Conservation (phyloP, 2,797 vertebrate genomes). For the Aulostomus chinensis region DNA sequence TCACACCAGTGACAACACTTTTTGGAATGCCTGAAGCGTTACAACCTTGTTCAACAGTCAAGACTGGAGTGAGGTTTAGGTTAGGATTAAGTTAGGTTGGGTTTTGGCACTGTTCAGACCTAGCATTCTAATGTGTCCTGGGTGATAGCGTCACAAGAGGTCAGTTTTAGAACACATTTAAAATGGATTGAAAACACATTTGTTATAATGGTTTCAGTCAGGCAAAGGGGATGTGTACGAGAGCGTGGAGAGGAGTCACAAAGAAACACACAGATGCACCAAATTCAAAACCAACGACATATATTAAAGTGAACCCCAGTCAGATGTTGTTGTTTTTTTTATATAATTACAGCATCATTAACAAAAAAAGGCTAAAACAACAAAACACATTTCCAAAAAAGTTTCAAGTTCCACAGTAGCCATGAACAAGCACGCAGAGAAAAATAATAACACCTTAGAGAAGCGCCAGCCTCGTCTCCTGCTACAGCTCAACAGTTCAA, state of each 20-base stretch:
- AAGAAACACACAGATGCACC: constrained; percentile 58
- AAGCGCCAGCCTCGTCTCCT: constrained; percentile 60
- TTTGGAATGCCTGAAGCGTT: too few relatives aligned
- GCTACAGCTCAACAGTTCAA: constrained; percentile 51
- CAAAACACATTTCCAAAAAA: constrained; percentile 68
- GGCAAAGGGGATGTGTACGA: constrained; percentile 1
- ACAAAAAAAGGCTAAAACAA: constrained; percentile 67
- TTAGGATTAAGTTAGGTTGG: too few relatives aligned
- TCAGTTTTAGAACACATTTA: too few relatives aligned
- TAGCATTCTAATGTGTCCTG: too few relatives aligned
- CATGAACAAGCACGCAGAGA: constrained; percentile 58
- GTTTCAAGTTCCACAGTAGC: constrained; percentile 74
- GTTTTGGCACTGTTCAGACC: too few relatives aligned
- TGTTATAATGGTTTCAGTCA: too few relatives aligned
- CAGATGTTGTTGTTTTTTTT: constrained; percentile 77
- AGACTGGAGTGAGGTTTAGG: too few relatives aligned
- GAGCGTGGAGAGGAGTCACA: not conserved
- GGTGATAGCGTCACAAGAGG: too few relatives aligned
- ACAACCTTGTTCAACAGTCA: too few relatives aligned
- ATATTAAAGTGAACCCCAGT: constrained; percentile 81
- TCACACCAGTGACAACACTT: too few relatives aligned
- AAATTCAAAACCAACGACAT: constrained; percentile 76
- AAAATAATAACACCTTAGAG: constrained; percentile 59
- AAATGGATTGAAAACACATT: too few relatives aligned
- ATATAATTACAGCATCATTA: constrained; percentile 79